phyloP scores from a whole-genome alignment of 92 coral and sea anemone genomes.

The Epizoanthus illoricatus region DNA sequence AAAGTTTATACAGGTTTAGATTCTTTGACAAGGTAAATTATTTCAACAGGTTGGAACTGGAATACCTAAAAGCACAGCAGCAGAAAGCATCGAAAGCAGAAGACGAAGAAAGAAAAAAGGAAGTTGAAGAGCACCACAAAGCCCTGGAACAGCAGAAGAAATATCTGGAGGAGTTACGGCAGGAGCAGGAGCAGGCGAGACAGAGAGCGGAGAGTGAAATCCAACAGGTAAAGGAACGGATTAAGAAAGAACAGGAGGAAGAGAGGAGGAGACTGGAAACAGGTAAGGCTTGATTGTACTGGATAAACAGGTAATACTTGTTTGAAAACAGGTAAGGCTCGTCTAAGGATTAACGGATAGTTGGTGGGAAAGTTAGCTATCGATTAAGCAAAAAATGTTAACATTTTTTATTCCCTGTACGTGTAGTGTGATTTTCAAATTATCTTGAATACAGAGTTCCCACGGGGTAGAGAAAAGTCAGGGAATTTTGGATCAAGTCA shows the following conservation, averaged over 20 bases:
- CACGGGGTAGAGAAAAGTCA: too few relatives aligned
- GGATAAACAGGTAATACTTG: too few relatives aligned
- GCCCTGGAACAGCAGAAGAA: slow-evolving; percentile 91
- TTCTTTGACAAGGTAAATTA: not conserved
- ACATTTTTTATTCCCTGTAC: too few relatives aligned
- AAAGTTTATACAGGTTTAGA: not conserved
- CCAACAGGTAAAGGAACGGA: slow-evolving; percentile 79
- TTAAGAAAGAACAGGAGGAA: slow-evolving; percentile 87
- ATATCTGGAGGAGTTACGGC: slow-evolving; percentile 81
- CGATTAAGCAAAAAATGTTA: too few relatives aligned
- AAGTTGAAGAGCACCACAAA: slow-evolving; percentile 72
- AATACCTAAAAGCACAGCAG: slow-evolving; percentile 91
- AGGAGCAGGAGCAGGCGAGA: slow-evolving; percentile 88
- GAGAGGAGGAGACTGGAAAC: slow-evolving; percentile 82
- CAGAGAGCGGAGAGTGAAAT: slow-evolving; percentile 79
- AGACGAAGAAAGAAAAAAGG: slow-evolving; percentile 81
- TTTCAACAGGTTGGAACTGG: slow-evolving; percentile 78
- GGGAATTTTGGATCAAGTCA: too few relatives aligned
- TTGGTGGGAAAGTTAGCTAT: too few relatives aligned
- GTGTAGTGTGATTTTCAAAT: too few relatives aligned
- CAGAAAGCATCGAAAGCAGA: slow-evolving; percentile 87
- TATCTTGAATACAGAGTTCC: too few relatives aligned
- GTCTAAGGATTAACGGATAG: too few relatives aligned
- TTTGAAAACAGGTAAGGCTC: too few relatives aligned
- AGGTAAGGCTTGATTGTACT: not conserved